phyloP scores from a whole-genome alignment of 2,797 vertebrate genomes.

The Sebastes kiyomatsui region DNA sequence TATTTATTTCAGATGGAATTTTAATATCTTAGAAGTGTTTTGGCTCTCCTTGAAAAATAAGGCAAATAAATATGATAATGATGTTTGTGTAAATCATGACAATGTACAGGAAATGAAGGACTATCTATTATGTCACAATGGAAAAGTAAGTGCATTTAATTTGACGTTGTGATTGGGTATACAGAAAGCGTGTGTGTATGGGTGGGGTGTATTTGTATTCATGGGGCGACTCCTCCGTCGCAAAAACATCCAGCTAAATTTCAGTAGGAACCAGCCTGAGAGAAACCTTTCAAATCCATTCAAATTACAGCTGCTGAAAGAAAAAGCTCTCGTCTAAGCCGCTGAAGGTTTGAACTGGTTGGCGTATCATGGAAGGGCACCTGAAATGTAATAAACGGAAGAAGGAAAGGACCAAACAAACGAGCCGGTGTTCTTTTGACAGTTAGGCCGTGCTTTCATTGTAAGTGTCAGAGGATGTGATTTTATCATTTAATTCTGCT shows the following conservation, averaged over 20 bases:
- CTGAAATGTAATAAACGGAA: conserved; percentile 67
- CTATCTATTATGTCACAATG: conserved; percentile 10
- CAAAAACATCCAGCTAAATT: conserved; percentile 57
- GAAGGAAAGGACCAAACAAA: conserved; percentile 70
- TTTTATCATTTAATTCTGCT: conserved; percentile 81
- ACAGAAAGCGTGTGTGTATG: neutral
- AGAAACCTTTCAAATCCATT: conserved; percentile 67
- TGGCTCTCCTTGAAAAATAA: conserved; percentile 30
- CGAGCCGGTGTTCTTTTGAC: conserved; percentile 80
- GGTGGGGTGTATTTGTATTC: conserved; percentile 43
- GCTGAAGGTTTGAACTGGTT: conserved; percentile 50
- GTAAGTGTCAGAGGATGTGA: conserved; percentile 79
- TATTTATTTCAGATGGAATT: conserved; percentile 36
- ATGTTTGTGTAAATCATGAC: conserved; percentile 24
- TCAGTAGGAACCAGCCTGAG: conserved; percentile 42
- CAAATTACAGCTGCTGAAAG: conserved; percentile 68
- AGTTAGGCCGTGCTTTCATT: conserved; percentile 71
- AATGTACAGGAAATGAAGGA: conserved; percentile 5
- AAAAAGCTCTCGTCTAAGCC: conserved; percentile 47
- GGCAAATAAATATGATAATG: conserved; percentile 6
- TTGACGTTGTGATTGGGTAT: conserved; percentile 16
- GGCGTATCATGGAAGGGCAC: conserved; percentile 64
- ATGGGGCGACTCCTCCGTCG: neutral
- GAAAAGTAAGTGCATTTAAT: conserved; percentile 9
- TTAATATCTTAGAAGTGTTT: conserved; percentile 21